phyloP scores from a whole-genome alignment of 1,140 invertebrate genomes.

The Saccostrea cuccullata region DNA sequence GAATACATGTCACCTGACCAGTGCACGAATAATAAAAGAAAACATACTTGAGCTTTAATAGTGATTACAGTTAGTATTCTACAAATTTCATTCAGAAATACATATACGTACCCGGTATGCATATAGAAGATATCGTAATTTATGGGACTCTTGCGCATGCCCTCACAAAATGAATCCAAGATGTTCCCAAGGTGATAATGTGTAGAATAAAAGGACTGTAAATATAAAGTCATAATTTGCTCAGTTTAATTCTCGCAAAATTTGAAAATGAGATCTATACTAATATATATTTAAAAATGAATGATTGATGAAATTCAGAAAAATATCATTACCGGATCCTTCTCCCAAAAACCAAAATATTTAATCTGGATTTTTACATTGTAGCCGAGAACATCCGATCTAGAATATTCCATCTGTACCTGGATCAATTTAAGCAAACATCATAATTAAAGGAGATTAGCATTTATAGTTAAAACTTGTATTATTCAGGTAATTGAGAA shows the following conservation, averaged over 20 bases:
- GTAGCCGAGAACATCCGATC: constrained; percentile 23
- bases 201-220: not conserved
- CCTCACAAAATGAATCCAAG: not conserved
- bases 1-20: too few species aligned
- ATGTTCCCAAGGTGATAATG: not conserved
- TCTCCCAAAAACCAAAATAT: constrained; percentile 34
- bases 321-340: constrained; percentile 41
- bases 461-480: too few species aligned
- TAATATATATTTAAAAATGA: too few species aligned
- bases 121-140: not conserved
- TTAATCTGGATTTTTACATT: constrained; percentile 45
- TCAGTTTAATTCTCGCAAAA: too few species aligned
- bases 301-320: too few species aligned
- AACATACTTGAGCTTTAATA: too few species aligned
- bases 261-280: too few species aligned
- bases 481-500: too few species aligned
- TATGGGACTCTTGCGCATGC: not conserved
- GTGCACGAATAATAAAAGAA: too few species aligned
- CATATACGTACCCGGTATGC: not conserved
- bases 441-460: not conserved
- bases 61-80: too few species aligned
- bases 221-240: not conserved
- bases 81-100: too few species aligned
- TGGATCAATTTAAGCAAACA: not conserved
- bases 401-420: constrained; percentile 42